Evolutionary conservation across 2,797 vertebrate species (phyloP).

Genomic region (Takifugu ocellatus): DNA sequence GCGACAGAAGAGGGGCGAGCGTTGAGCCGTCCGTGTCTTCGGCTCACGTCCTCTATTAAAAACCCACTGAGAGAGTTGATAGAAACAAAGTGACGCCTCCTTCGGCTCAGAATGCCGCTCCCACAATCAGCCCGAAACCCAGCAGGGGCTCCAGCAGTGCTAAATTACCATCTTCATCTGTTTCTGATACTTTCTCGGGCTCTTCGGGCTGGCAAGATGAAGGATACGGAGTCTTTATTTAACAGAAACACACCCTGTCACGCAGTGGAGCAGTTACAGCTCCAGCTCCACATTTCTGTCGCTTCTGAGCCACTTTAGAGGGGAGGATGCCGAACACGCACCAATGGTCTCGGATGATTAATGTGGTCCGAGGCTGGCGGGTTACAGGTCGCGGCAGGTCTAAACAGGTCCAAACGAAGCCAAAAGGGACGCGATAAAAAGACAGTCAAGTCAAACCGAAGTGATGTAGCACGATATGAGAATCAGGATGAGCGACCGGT

Average conservation of each 20-base stretch:
- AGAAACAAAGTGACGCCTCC: slow-evolving; percentile 26
- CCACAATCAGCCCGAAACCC: slow-evolving; percentile 21
- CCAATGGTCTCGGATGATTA: no score
- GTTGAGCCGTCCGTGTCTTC: neutral
- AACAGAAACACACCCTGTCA: neutral
- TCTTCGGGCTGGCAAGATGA: neutral
- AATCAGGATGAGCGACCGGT: no score
- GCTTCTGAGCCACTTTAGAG: no score
- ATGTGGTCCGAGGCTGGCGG: no score
- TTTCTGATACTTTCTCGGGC: slow-evolving; percentile 7
- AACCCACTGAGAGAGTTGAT: slow-evolving; percentile 27
- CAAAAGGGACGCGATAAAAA: no score
- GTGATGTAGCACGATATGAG: no score
- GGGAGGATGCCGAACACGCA: no score
- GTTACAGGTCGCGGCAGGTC: no score
- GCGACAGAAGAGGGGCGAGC: neutral
- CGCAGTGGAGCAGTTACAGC: no score
- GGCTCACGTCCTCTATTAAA: slow-evolving; percentile 8
- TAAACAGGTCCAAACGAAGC: no score
- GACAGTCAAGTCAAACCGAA: no score
- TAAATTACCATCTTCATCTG: slow-evolving; percentile 19
- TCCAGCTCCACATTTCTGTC: no score
- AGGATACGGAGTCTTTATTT: neutral
- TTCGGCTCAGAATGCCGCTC: slow-evolving; percentile 25
- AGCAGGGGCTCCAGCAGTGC: slow-evolving; percentile 28